Percentiles rank a stretch among this genome's conserved stretches.
These are phyloP conservation scores for Hypomesus transpacificus DNA, from an alignment of 2,113 vertebrate genomes.

Conservation along the genomic window DNA sequence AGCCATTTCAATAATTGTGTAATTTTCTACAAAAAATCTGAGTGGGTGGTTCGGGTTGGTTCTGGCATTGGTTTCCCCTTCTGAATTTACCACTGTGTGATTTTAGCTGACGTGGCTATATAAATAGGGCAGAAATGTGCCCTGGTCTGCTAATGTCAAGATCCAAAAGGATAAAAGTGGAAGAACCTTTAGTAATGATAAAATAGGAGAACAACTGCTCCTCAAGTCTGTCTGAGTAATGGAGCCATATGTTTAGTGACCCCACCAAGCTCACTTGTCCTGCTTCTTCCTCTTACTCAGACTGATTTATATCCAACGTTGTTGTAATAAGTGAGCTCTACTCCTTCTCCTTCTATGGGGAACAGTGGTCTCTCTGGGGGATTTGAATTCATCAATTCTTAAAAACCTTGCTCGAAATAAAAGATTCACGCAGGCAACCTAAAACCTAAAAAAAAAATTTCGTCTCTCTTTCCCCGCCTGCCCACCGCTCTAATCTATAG, in stretches of 20 bases:
- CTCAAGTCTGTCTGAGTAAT: slow-evolving; percentile 36
- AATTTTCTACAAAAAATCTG: too few species aligned
- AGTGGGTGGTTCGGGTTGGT: too few species aligned
- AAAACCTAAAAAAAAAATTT: too few species aligned
- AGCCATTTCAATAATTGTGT: too few species aligned
- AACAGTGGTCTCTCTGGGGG: slow-evolving; percentile 34
- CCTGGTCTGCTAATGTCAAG: slow-evolving; percentile 3
- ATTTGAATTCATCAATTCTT: slow-evolving; percentile 42
- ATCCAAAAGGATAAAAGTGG: slow-evolving; percentile 1
- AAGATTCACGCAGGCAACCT: slow-evolving; percentile 35
- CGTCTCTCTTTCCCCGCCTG: not conserved
- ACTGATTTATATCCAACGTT: slow-evolving; percentile 49
- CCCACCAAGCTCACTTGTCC: slow-evolving; percentile 31
- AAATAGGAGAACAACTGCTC: slow-evolving; percentile 22
- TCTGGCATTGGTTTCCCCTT: too few species aligned
- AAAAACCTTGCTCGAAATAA: slow-evolving; percentile 29
- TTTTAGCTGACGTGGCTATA: too few species aligned
- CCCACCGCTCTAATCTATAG: not conserved
- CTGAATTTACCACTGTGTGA: too few species aligned
- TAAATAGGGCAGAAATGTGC: not conserved
- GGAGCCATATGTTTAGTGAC: slow-evolving; percentile 40
- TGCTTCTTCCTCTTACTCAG: slow-evolving; percentile 16
- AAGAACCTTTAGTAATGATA: slow-evolving; percentile 11
- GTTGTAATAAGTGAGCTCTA: slow-evolving; percentile 43
- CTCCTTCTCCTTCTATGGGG: slow-evolving; percentile 33